Evolutionary conservation across 2,113 vertebrate genomes (phyloP).

Genomic region (Pterocles burchelli): DNA sequence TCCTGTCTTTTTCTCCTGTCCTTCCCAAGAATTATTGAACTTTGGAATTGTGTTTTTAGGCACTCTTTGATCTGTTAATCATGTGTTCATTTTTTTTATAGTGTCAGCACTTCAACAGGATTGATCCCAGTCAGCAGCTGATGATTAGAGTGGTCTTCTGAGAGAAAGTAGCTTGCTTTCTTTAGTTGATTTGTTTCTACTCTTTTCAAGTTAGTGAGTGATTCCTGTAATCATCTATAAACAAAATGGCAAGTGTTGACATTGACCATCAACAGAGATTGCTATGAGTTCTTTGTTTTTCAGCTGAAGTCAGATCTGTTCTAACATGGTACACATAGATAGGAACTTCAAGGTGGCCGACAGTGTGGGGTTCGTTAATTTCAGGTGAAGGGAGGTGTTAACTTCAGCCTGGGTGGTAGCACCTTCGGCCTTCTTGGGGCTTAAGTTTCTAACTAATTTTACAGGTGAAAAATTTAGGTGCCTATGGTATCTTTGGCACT

Average conservation of each 20-base stretch:
- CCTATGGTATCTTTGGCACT: background rate
- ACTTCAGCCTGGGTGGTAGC: background rate
- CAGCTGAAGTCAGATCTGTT: background rate
- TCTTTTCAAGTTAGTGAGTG: background rate
- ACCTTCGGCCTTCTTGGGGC: background rate
- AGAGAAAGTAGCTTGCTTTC: background rate
- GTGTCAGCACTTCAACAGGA: background rate
- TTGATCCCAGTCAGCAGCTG: slow-evolving; percentile 12
- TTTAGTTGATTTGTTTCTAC: background rate
- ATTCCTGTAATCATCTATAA: background rate
- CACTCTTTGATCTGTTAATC: background rate
- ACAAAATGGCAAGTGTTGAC: background rate
- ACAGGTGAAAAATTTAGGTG: background rate
- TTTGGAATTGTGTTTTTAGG: background rate
- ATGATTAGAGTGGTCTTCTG: background rate
- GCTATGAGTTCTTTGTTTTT: background rate
- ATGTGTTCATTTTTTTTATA: background rate
- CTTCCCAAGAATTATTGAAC: background rate
- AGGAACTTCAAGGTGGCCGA: background rate
- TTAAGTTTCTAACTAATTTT: background rate
- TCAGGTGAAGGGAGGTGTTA: background rate
- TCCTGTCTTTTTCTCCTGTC: background rate
- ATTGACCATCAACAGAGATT: background rate
- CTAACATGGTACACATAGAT: fast-evolving
- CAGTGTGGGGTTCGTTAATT: background rate